Evolutionary conservation across 1,140 invertebrate species (phyloP), one percentile per base, ranked within the genome.

Genomic region (Phymastichus coffea): DNA sequence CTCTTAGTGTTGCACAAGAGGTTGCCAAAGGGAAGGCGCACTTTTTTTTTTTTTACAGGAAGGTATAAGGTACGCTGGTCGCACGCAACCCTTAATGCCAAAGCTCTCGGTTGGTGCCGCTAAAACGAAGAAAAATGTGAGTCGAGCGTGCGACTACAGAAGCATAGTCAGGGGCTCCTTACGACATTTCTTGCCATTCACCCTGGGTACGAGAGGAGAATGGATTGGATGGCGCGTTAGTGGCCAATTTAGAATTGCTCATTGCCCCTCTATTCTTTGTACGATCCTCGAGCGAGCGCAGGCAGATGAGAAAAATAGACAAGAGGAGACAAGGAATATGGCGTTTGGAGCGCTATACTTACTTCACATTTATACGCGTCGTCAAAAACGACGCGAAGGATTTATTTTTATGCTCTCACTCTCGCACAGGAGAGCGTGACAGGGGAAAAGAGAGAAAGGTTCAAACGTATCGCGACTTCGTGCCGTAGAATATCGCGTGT

Each of bases 101-200:
- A n/a, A 6, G 22, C 20, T 47, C 14, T 19, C 3, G 40, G n/a
- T n/a, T 33, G 28, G 28, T 12, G 28, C 25, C 2, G 28, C 17
- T 55, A 48, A 54, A 55, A 38, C 41, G 17, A 58, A 47, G 40
- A 48, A 53, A 63, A 52, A 63, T 61, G 54, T 35, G 35, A 49
- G 30, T 9, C 15, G 30, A 38, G 30, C 35, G 44, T 41, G 44
- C 25, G 23, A n/a, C 35, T 14, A 33, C 46, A 9, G 40, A 19
- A n/a, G n/a, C n/a, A n/a, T n/a, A n/a, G n/a, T n/a, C 28, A 6
- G n/a, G 26, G 12, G 47, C 12, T n/a, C 8, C 20, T n/a, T 9
- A 8, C 25, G 46, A 9, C 25, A 48, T 49, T 33, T 49, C 47
- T 49, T 49, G 19, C 28, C 9, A 49, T 52, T 52, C 25, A 48